Base-by-base conservation (phyloP, 2,888 invertebrate genomes). In the Agrilus biguttatus region DNA sequence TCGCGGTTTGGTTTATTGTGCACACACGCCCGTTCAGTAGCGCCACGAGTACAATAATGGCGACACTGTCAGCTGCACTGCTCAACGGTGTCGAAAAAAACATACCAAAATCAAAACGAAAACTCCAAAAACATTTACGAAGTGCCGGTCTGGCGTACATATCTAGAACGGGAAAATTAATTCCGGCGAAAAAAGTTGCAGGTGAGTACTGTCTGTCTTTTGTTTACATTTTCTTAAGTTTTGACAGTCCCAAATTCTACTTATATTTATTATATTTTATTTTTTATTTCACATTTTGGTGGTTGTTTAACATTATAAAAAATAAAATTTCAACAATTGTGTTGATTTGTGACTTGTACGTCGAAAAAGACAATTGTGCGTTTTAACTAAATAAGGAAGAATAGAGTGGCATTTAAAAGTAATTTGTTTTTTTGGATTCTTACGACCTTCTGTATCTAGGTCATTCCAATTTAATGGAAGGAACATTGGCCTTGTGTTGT, bases 121-220 rank as follows among this genome's bases (percentile, higher is more conserved):
- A 66, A 60, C 53, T 67, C 44, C 67, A 67, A 54, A 68, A 68
- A 55, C 66, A 68, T 53, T 58, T 69, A 45, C 61, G 68, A 42
- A 67, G 66, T 53, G 63, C 67, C 47, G 70, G 70, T 39, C 55
- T 66, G 54, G 68, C 67, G 49, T 70, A 70, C 60, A 64, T 70
- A 51, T 69, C 69, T 45, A 56, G 68, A 47, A 68, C 68, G 38
- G 70, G 70, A 45, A 68, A 68, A 58, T 56, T 68, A 46, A 65
- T 70, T 51, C 68, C 69, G 40, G 70, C 70, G 23, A 70, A 70
- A 57, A 63, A 59, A 58, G 67, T 69, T 45, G 65, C 68, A 66
- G 68, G 67, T 67, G 58, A 52, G 65, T 59, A 36, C 34, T 17
- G 32, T 47, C 45, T 38, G 34, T 34, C 33, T 46, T 47, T 47